Conservation (phyloP, 2,113 vertebrate genomes). For the Cochlearius cochlearius region DNA sequence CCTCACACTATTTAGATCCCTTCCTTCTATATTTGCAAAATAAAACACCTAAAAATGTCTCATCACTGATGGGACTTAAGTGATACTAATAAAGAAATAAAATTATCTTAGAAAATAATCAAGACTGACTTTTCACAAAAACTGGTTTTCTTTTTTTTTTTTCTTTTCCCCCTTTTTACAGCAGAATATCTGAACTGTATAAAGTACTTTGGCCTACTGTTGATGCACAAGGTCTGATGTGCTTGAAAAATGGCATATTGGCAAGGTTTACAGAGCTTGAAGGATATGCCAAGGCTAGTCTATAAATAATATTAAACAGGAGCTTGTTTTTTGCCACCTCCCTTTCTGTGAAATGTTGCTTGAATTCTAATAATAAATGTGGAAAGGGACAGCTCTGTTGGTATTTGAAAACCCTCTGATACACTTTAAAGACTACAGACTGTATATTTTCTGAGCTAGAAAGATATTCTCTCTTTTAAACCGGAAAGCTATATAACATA, state of each 20-base stretch:
- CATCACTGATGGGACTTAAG: not conserved
- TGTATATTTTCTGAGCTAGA: conserved; percentile 1
- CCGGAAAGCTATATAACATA: not conserved
- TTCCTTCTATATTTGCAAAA: not conserved
- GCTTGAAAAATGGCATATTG: conserved; percentile 4
- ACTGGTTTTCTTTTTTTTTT: not conserved
- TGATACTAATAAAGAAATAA: not conserved
- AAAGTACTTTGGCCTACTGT: not conserved
- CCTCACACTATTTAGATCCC: not conserved
- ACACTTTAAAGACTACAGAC: not conserved
- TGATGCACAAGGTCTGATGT: not conserved
- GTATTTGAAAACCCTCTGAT: conserved; percentile 21
- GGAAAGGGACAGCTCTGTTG: conserved; percentile 4
- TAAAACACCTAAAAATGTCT: not conserved
- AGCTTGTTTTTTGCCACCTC: not conserved
- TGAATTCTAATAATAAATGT: conserved; percentile 54
- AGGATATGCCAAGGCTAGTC: conserved; percentile 41
- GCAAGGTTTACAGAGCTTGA: conserved; percentile 39
- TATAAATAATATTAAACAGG: conserved; percentile 55
- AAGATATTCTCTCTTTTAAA: conserved; percentile 8
- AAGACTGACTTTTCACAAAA: not conserved
- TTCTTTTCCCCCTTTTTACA: not conserved
- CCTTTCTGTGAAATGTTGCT: conserved; percentile 1
- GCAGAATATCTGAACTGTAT: not conserved
- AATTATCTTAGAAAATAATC: not conserved